A percentile compares a stretch with the other conserved stretches of the same genome.
Evolutionary conservation across 1,140 invertebrate species (phyloP).

Genomic region (Sminthurides bifidus): DNA sequence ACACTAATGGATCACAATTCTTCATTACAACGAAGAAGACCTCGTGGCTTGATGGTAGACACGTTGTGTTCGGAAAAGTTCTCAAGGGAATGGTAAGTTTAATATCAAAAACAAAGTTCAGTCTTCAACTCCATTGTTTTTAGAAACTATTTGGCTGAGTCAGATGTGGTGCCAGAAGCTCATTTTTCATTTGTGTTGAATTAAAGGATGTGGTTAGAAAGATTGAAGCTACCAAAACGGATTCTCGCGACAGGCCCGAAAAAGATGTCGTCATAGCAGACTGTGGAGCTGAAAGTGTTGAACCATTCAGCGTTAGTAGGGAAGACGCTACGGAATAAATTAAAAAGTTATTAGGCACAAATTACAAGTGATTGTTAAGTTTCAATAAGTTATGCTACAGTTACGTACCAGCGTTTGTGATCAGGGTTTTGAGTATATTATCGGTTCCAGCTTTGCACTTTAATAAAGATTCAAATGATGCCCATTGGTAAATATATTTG

Average conservation of each 20-base stretch:
- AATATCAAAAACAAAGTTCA: neutral
- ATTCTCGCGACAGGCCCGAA: slow-evolving; percentile 60
- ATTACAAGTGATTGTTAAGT: too few species aligned
- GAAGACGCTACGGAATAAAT: slow-evolving; percentile 59
- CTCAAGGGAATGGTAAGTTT: slow-evolving; percentile 70
- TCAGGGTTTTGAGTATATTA: too few species aligned
- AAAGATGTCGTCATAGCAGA: slow-evolving; percentile 68
- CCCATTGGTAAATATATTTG: too few species aligned
- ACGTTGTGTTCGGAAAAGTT: slow-evolving; percentile 95
- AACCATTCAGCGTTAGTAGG: slow-evolving; percentile 67
- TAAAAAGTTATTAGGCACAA: too few species aligned
- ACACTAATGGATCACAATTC: slow-evolving; percentile 98
- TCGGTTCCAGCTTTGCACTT: too few species aligned
- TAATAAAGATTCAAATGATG: too few species aligned
- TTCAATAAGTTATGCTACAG: too few species aligned
- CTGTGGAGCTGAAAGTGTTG: slow-evolving; percentile 52
- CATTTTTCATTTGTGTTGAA: slow-evolving; percentile 32
- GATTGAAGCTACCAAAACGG: slow-evolving; percentile 65
- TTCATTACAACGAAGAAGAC: slow-evolving; percentile 89
- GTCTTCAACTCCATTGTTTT: neutral
- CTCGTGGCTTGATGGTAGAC: slow-evolving; percentile 87
- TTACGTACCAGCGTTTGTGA: too few species aligned
- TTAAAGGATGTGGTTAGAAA: slow-evolving; percentile 67
- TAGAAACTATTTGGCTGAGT: neutral
- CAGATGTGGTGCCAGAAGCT: neutral